phyloP scores from a whole-genome alignment of 2,797 vertebrate genomes.

The Epinephelus awoara region DNA sequence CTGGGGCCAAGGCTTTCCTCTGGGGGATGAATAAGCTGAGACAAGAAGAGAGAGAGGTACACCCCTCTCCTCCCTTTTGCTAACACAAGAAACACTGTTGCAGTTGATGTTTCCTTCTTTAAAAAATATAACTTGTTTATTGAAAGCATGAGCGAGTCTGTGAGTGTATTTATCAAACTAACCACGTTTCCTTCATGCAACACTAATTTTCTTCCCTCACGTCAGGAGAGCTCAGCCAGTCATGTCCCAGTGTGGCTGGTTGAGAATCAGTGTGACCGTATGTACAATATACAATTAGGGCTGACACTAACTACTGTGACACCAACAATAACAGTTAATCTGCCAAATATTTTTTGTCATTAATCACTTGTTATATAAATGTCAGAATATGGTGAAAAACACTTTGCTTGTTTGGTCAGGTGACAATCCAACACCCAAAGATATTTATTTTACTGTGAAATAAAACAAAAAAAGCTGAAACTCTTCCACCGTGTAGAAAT shows the following conservation, averaged over 20 bases:
- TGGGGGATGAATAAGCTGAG: conserved; percentile 92
- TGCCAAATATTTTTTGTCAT: conserved; percentile 1
- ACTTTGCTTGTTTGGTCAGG: neutral
- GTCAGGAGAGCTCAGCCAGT: conserved; percentile 13
- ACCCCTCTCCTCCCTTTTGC: neutral
- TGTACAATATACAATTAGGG: neutral
- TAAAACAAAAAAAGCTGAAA: neutral
- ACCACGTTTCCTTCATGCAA: conserved; percentile 13
- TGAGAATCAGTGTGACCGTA: neutral
- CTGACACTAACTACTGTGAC: neutral
- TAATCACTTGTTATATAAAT: conserved; percentile 10
- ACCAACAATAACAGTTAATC: neutral
- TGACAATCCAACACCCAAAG: neutral
- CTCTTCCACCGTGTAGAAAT: conserved; percentile 6
- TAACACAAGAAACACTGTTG: conserved; percentile 36
- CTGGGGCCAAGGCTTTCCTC: conserved; percentile 96
- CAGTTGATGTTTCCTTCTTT: conserved; percentile 66
- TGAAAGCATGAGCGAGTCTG: conserved; percentile 56
- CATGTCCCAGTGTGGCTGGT: neutral
- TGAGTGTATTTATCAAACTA: conserved; percentile 41
- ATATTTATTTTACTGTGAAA: neutral
- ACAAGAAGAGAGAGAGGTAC: conserved; percentile 6
- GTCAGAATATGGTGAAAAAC: neutral
- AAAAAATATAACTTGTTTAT: conserved; percentile 78
- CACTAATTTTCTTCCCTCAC: neutral